Percentiles rank a stretch among this genome's conserved stretches.
These are phyloP conservation scores for Vidua macroura DNA, from an alignment of 2,113 vertebrate genomes.

Conservation along the genomic window DNA sequence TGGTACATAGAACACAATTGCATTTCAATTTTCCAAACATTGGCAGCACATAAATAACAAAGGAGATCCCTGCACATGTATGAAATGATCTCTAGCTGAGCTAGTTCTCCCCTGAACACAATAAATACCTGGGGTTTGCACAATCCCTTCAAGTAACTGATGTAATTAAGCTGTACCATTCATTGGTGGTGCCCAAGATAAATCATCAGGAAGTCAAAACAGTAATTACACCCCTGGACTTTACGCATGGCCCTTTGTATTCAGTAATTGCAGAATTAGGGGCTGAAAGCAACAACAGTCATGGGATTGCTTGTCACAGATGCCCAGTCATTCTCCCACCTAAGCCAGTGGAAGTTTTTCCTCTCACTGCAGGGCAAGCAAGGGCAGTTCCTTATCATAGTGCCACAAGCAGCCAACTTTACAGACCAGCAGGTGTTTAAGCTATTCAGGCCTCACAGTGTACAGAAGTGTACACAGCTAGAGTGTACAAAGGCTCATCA, in stretches of 20 bases:
- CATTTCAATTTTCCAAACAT: not conserved
- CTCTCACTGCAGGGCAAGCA: not conserved
- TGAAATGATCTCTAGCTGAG: not conserved
- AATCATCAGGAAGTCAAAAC: not conserved
- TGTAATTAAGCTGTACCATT: not conserved
- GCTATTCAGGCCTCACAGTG: not conserved
- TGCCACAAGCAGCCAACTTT: not conserved
- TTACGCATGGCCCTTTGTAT: not conserved
- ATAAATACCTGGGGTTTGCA: not conserved
- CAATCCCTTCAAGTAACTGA: not conserved
- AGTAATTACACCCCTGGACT: not conserved
- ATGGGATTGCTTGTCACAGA: not conserved
- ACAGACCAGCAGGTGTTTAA: not conserved
- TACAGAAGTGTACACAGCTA: not conserved
- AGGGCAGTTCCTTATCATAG: not conserved
- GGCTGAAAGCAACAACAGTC: not conserved
- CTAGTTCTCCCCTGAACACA: not conserved
- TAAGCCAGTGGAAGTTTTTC: not conserved
- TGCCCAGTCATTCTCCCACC: not conserved
- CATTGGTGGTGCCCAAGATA: not conserved
- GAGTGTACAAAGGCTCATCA: not conserved
- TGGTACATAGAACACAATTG: not conserved
- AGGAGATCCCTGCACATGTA: not conserved
- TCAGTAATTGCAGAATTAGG: not conserved
- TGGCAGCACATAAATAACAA: not conserved